These are phyloP conservation scores for Pseudobourletiella spinata DNA, from an alignment of 1,140 invertebrate genomes.

Conservation along the genomic window DNA sequence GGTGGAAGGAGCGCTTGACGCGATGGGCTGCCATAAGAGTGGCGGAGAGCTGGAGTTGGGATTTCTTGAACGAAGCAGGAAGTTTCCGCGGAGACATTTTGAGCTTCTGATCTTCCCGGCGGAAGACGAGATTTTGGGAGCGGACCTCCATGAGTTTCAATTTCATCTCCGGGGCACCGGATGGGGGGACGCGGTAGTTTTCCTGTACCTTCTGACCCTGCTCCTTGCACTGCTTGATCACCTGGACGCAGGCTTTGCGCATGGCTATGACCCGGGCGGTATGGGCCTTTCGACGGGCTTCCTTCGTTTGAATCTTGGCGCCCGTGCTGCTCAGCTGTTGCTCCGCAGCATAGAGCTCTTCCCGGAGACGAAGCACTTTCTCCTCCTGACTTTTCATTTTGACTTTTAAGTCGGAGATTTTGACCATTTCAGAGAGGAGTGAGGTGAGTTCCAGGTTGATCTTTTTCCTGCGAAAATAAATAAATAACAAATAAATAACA, in stretches of 20 bases:
- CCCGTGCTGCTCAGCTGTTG: not conserved
- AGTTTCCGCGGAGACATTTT: not conserved
- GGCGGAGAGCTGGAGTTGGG: not conserved
- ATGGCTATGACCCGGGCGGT: not conserved
- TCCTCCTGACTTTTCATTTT: not conserved
- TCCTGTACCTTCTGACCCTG: not conserved
- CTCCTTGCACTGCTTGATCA: not conserved
- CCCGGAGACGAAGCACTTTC: not conserved
- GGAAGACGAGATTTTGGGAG: not conserved
- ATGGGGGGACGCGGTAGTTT: not conserved
- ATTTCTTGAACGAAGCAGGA: not conserved
- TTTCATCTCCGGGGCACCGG: not conserved
- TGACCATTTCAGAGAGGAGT: not conserved
- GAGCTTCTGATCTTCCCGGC: not conserved
- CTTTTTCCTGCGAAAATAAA: not conserved
- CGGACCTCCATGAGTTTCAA: constrained; percentile 4
- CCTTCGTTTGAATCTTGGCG: not conserved
- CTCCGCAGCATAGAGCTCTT: not conserved
- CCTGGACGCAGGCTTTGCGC: not conserved
- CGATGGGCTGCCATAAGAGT: constrained; percentile 5
- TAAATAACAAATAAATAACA: not conserved
- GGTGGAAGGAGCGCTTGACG: not conserved
- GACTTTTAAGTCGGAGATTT: constrained; percentile 1
- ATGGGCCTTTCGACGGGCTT: not conserved
- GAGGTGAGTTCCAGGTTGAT: not conserved